phyloP scores from a whole-genome alignment of 2,888 invertebrate genomes.

The Uloborus plumipes region DNA sequence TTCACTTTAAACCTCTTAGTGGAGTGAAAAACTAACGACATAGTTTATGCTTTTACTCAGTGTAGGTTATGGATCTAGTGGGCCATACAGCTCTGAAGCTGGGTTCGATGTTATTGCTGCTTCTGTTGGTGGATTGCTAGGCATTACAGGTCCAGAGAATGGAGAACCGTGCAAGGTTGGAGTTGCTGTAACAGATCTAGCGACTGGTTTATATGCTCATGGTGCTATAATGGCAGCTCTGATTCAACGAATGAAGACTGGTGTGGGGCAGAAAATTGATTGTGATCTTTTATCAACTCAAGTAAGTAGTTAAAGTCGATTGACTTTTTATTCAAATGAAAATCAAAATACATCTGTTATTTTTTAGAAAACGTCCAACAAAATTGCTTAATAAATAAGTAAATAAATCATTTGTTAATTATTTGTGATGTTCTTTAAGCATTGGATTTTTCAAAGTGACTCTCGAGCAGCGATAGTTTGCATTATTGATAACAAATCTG shows the following conservation, averaged over 20 bases:
- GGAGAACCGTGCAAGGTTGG: conserved; percentile 92
- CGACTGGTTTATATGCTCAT: conserved; percentile 94
- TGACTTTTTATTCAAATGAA: too few species aligned
- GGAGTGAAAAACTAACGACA: too few species aligned
- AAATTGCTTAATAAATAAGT: too few species aligned
- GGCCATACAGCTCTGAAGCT: conserved; percentile 88
- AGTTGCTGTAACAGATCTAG: conserved; percentile 91
- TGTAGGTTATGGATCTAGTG: conserved; percentile 84
- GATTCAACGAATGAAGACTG: conserved; percentile 81
- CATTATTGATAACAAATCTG: too few species aligned
- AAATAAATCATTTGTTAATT: too few species aligned
- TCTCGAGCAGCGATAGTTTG: too few species aligned
- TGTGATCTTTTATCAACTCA: conserved; percentile 95
- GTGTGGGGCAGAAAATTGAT: conserved; percentile 91
- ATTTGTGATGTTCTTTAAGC: too few species aligned
- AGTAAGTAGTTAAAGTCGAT: conserved; percentile 69
- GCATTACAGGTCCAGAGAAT: conserved; percentile 87
- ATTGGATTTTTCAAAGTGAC: too few species aligned
- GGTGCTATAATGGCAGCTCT: conserved; percentile 94
- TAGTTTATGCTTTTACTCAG: conserved; percentile 9
- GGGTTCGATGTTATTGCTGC: conserved; percentile 97
- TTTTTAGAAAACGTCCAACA: too few species aligned
- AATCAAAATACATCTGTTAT: too few species aligned
- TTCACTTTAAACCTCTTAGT: too few species aligned
- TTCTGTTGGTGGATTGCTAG: conserved; percentile 89